Percentiles rank a stretch among this genome's conserved stretches.
phyloP scores from a whole-genome alignment of 2,113 vertebrate genomes.

The Apus apus region DNA sequence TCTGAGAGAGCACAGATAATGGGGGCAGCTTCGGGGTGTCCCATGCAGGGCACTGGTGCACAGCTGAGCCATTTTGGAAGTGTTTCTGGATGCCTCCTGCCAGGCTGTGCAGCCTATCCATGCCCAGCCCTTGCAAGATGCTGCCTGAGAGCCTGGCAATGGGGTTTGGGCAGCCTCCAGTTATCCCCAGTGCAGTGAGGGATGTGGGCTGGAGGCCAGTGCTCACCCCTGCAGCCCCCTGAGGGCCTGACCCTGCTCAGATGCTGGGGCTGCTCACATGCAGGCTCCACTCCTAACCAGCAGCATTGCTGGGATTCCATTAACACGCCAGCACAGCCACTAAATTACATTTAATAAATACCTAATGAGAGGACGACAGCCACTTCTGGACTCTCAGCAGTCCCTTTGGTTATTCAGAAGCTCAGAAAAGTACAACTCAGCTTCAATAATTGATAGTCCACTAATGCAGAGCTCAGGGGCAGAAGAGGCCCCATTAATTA shows the following conservation, averaged over 20 bases:
- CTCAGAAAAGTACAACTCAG: not conserved
- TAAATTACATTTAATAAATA: slow-evolving; percentile 65
- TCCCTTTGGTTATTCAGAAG: not conserved
- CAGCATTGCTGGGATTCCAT: not conserved
- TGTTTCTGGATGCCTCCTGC: not conserved
- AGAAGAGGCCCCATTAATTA: not conserved
- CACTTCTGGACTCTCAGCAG: slow-evolving; percentile 10
- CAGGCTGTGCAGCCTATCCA: not conserved
- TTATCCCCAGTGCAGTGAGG: not conserved
- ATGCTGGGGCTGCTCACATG: rapidly evolving
- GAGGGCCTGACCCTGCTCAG: not conserved
- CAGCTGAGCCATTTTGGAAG: not conserved
- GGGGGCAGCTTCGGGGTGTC: not conserved
- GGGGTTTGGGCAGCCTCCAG: not conserved
- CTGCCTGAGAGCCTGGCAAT: rapidly evolving
- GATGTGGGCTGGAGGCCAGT: rapidly evolving
- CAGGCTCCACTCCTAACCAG: rapidly evolving
- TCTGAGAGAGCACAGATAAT: not conserved
- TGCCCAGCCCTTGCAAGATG: not conserved
- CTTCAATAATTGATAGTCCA: slow-evolving; percentile 43
- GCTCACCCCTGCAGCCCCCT: not conserved
- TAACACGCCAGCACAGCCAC: not conserved
- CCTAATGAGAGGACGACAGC: slow-evolving; percentile 53
- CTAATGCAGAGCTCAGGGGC: not conserved
- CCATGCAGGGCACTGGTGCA: not conserved